phyloP scores from a whole-genome alignment of 2,113 vertebrate species.

The Oryzias javanicus region DNA sequence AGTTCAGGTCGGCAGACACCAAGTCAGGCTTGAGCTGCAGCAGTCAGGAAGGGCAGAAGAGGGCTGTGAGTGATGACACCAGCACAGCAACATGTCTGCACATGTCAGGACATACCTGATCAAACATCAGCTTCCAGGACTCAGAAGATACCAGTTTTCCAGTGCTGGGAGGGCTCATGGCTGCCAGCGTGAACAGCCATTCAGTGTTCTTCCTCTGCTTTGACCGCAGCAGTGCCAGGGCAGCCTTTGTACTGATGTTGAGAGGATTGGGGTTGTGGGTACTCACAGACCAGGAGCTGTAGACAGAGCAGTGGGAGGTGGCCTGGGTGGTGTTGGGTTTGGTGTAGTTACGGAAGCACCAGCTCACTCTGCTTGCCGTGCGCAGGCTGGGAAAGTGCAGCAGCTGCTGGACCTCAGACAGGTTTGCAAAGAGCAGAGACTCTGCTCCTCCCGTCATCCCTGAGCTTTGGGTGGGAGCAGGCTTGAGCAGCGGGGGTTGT shows the following conservation, averaged over 20 bases:
- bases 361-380: conserved; percentile 92
- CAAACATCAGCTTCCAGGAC: conserved; percentile 90
- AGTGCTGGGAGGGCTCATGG: conserved; percentile 85
- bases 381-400: conserved; percentile 93
- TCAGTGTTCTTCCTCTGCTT: conserved; percentile 86
- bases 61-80: neutral
- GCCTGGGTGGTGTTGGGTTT: conserved; percentile 87
- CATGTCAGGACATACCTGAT: conserved; percentile 81
- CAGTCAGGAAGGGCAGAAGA: too few relatives aligned
- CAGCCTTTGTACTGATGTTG: conserved; percentile 91
- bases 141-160: conserved; percentile 97
- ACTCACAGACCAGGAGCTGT: conserved; percentile 94
- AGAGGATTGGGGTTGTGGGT: conserved; percentile 95
- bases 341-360: conserved; percentile 98
- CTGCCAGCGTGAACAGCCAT: conserved; percentile 84
- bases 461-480: conserved; percentile 72
- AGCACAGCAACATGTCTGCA: neutral
- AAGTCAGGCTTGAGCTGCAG: conserved; percentile 90
- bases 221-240: conserved; percentile 90
- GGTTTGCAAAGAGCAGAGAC: conserved; percentile 81
- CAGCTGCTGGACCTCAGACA: conserved; percentile 86
- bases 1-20: conserved; percentile 85
- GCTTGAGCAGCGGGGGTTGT: conserved; percentile 77
- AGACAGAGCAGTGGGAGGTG: conserved; percentile 85
- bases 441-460: conserved; percentile 60